phyloP scores from a whole-genome alignment of 2,888 invertebrate genomes.

The Plagodis pulveraria region DNA sequence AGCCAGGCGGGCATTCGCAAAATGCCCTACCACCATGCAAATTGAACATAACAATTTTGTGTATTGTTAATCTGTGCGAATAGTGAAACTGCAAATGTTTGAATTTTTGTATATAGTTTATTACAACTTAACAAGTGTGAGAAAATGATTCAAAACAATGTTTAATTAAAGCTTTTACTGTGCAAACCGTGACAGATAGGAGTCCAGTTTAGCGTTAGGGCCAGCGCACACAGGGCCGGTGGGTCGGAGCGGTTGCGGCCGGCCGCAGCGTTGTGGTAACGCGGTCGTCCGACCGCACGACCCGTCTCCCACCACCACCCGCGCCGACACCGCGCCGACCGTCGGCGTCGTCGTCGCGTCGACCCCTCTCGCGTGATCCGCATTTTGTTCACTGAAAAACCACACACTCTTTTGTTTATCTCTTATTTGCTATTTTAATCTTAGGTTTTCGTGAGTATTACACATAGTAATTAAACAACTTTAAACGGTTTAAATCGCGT shows the following conservation, averaged over 20 bases:
- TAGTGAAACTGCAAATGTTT: too few species aligned
- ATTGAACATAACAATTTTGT: too few species aligned
- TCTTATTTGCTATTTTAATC: slow-evolving; percentile 29
- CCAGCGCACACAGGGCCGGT: slow-evolving; percentile 42
- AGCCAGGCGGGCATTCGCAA: too few species aligned
- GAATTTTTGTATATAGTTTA: background rate
- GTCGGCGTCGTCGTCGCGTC: too few species aligned
- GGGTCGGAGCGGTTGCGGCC: slow-evolving; percentile 55
- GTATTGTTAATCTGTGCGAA: too few species aligned
- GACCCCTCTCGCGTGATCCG: slow-evolving; percentile 12
- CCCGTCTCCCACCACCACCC: slow-evolving; percentile 36
- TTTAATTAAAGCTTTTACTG: slow-evolving; percentile 47
- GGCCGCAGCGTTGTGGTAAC: slow-evolving; percentile 53
- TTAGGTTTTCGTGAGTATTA: too few species aligned
- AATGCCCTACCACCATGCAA: too few species aligned
- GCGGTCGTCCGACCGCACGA: slow-evolving; percentile 48
- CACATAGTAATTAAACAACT: too few species aligned
- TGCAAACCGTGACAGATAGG: slow-evolving; percentile 48
- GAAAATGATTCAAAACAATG: slow-evolving; percentile 35
- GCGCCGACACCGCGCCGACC: background rate
- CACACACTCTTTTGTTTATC: slow-evolving; percentile 52
- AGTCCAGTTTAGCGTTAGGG: slow-evolving; percentile 55
- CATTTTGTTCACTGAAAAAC: slow-evolving; percentile 49
- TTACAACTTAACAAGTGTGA: slow-evolving; percentile 18
- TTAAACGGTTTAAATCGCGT: too few species aligned